Conservation (phyloP, 2,888 invertebrate species). For the Leptinotarsa peninsularis region DNA sequence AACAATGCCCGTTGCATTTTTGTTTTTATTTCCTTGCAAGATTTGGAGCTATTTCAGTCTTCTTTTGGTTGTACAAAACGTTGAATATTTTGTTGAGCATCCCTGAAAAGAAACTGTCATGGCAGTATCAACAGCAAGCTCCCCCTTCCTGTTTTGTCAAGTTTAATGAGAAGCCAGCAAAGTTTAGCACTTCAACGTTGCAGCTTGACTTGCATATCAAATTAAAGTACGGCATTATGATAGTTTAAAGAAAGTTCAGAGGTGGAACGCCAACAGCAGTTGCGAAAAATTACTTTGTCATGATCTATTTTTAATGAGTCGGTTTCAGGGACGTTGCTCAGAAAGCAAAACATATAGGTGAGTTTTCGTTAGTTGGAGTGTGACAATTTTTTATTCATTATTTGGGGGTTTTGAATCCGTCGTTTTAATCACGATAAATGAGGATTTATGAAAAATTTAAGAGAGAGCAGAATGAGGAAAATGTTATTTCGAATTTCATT, state of each 20-base stretch:
- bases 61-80: neutral
- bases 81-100: slow-evolving; percentile 26
- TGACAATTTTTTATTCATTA: neutral
- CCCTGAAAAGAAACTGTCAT: slow-evolving; percentile 27
- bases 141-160: slow-evolving; percentile 31
- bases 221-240: slow-evolving; percentile 15
- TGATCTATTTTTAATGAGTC: slow-evolving; percentile 9
- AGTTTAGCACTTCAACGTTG: slow-evolving; percentile 29
- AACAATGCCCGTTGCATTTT: too few relatives aligned
- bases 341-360: neutral
- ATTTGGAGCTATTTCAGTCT: too few relatives aligned
- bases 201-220: slow-evolving; percentile 26
- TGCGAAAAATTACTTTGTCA: slow-evolving; percentile 7
- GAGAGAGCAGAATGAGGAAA: too few relatives aligned
- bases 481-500: too few relatives aligned
- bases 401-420: neutral
- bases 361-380: neutral
- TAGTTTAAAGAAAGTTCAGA: slow-evolving; percentile 15
- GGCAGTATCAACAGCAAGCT: slow-evolving; percentile 31
- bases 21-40: too few relatives aligned
- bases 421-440: neutral
- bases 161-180: slow-evolving; percentile 35
- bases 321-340: neutral
- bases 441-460: too few relatives aligned
- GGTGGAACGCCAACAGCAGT: slow-evolving; percentile 5